These are phyloP conservation scores for Diachasmimorpha longicaudata DNA, from an alignment of 1,140 invertebrate genomes.

Conservation along the genomic window DNA sequence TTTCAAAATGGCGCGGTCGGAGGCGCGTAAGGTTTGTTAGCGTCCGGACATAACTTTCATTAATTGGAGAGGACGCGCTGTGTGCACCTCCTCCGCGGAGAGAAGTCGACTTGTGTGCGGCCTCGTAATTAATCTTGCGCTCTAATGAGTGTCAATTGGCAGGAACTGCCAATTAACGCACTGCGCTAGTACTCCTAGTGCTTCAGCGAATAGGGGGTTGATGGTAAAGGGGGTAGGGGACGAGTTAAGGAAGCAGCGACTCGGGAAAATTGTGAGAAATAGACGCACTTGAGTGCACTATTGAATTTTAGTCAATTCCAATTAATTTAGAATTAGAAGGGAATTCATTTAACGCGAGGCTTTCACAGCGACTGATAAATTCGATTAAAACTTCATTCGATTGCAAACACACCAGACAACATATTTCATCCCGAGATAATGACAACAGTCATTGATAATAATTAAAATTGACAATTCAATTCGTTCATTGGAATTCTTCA, in stretches of 20 bases:
- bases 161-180: conserved; percentile 58
- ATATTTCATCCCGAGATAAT: no score
- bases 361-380: background rate
- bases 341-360: background rate
- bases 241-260: background rate
- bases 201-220: conserved; percentile 30
- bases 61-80: conserved; percentile 50
- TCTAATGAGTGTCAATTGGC: conserved; percentile 59
- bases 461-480: no score
- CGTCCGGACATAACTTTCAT: conserved; percentile 56
- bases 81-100: background rate
- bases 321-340: background rate
- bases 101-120: background rate
- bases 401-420: no score
- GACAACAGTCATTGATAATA: no score
- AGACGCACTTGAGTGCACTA: background rate
- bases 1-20: conserved; percentile 18
- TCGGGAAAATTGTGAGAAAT: background rate
- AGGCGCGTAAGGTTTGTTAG: conserved; percentile 49
- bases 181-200: conserved; percentile 22
- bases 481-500: no score
- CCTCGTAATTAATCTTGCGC: conserved; percentile 56
- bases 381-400: background rate
- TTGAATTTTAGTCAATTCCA: conserved; percentile 4
- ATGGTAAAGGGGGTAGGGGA: conserved; percentile 1